Conservation (phyloP, 2,888 invertebrate species). For the Biston stratarius region DNA sequence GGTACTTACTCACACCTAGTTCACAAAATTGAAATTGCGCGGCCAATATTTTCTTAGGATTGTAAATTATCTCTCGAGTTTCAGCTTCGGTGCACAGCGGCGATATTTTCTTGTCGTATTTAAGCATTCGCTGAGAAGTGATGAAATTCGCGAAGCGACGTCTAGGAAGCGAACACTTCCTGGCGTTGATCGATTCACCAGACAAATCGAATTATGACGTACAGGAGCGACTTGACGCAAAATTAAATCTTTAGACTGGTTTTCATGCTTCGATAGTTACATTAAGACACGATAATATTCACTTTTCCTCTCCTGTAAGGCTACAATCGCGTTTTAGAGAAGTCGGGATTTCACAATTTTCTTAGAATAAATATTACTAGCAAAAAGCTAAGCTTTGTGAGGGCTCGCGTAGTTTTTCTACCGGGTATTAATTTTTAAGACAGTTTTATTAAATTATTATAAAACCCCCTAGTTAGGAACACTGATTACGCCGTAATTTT, state of each 20-base stretch:
- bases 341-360: too few species aligned
- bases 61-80: slow-evolving; percentile 15
- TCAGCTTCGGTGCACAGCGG: slow-evolving; percentile 2
- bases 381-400: too few species aligned
- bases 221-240: slow-evolving; percentile 52
- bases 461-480: too few species aligned
- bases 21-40: background rate
- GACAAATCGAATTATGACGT: slow-evolving; percentile 70
- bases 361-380: too few species aligned
- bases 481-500: too few species aligned
- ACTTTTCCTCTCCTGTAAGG: background rate
- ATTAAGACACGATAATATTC: slow-evolving; percentile 51
- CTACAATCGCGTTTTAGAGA: background rate
- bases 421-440: too few species aligned
- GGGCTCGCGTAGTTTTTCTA: too few species aligned
- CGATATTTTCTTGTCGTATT: slow-evolving; percentile 29
- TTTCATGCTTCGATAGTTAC: slow-evolving; percentile 64
- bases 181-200: slow-evolving; percentile 68
- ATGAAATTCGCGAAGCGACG: slow-evolving; percentile 26
- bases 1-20: background rate
- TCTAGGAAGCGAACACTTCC: slow-evolving; percentile 53
- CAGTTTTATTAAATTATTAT: too few species aligned
- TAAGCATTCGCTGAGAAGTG: slow-evolving; percentile 19
- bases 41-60: slow-evolving; percentile 10
- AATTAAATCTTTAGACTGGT: slow-evolving; percentile 69